phyloP scores from a whole-genome alignment of 2,888 invertebrate genomes.

The Mallateleia sp. region DNA sequence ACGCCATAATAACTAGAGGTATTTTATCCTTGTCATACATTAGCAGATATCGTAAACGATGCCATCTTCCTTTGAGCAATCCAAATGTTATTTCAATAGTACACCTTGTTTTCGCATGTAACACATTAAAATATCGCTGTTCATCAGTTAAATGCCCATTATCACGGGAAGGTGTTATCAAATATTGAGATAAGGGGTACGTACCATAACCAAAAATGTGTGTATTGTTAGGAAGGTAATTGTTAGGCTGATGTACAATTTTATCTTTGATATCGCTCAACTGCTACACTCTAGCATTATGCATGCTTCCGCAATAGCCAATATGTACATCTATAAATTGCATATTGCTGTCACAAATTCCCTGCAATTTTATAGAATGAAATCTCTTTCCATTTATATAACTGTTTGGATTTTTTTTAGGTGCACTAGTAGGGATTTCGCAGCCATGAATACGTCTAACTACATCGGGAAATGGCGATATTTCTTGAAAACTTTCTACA shows the following conservation, averaged over 20 bases:
- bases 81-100: neutral
- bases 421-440: too few species aligned
- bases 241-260: neutral
- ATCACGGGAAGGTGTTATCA: neutral
- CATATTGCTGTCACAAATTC: neutral
- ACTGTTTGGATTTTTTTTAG: too few species aligned
- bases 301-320: slow-evolving; percentile 41
- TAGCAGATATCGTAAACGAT: neutral
- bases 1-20: neutral
- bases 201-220: slow-evolving; percentile 12
- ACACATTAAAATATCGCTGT: slow-evolving; percentile 7
- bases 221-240: neutral
- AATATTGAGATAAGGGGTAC: neutral
- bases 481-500: neutral
- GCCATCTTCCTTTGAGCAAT: slow-evolving; percentile 5
- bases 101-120: neutral
- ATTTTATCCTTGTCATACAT: slow-evolving; percentile 6
- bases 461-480: too few species aligned
- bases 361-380: slow-evolving; percentile 16
- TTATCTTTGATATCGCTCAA: slow-evolving; percentile 7
- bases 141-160: neutral
- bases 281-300: slow-evolving; percentile 37
- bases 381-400: too few species aligned
- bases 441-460: too few species aligned
- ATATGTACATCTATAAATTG: slow-evolving; percentile 20